phyloP scores from a whole-genome alignment of 2,888 invertebrate species.

The Drosophila ochracea region DNA sequence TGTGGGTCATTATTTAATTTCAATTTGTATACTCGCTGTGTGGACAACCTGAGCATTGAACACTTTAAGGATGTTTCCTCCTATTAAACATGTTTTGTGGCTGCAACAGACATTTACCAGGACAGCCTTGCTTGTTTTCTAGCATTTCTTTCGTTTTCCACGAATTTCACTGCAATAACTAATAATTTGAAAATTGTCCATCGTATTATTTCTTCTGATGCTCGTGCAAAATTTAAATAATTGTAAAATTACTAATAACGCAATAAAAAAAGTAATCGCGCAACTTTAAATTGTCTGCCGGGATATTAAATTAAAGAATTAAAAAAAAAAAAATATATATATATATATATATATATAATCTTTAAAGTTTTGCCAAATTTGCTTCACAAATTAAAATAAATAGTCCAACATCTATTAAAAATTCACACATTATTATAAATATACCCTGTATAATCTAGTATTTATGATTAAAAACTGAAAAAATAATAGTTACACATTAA shows the following conservation, averaged over 20 bases:
- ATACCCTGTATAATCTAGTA: background rate
- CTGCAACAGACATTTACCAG: constrained; percentile 49
- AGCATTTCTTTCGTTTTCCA: background rate
- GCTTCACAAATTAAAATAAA: too few species aligned
- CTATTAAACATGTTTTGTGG: constrained; percentile 22
- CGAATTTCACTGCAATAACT: constrained; percentile 26
- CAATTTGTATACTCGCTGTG: constrained; percentile 29
- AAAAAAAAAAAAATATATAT: too few species aligned
- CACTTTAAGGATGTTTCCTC: constrained; percentile 22
- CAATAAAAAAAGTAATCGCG: background rate
- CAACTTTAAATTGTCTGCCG: background rate
- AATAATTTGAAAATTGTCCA: background rate
- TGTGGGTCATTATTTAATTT: constrained; percentile 46
- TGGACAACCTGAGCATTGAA: constrained; percentile 9
- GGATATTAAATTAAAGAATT: too few species aligned
- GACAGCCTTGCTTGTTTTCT: constrained; percentile 8
- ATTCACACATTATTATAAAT: background rate
- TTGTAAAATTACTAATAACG: background rate
- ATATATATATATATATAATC: too few species aligned
- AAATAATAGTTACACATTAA: background rate
- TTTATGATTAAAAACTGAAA: background rate
- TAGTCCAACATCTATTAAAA: too few species aligned
- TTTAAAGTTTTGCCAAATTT: too few species aligned
- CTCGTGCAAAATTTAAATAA: background rate
- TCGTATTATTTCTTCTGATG: background rate